A percentile compares a stretch with the other conserved stretches of the same genome.
phyloP scores from a whole-genome alignment of 2,888 invertebrate species.

The Nomada fucata region DNA sequence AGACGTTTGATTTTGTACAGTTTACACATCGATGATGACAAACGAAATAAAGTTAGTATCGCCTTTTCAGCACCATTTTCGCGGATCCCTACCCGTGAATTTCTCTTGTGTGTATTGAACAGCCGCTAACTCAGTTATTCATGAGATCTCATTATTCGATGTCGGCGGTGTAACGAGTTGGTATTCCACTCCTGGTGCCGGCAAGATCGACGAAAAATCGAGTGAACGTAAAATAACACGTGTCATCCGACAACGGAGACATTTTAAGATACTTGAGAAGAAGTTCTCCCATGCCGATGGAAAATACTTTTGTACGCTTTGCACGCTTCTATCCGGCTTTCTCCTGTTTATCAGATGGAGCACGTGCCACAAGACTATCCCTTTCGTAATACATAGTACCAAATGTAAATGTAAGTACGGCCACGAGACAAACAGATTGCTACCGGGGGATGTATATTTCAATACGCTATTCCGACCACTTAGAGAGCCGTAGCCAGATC shows the following conservation, averaged over 20 bases:
- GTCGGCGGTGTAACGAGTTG: not conserved
- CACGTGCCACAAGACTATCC: slow-evolving; percentile 6
- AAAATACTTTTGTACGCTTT: slow-evolving; percentile 36
- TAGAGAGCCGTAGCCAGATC: not conserved
- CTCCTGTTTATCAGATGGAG: slow-evolving; percentile 32
- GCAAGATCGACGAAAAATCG: slow-evolving; percentile 1
- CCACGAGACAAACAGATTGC: slow-evolving; percentile 20
- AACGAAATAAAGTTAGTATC: not conserved
- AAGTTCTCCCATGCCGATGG: slow-evolving; percentile 41
- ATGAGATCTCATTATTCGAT: not conserved
- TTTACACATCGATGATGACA: too few species aligned
- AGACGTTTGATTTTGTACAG: too few species aligned
- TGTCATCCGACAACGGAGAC: slow-evolving; percentile 23
- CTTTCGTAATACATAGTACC: slow-evolving; percentile 12
- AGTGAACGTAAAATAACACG: slow-evolving; percentile 30
- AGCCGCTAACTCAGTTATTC: not conserved
- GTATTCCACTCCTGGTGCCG: not conserved
- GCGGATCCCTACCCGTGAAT: not conserved
- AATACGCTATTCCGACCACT: not conserved
- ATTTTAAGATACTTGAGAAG: slow-evolving; percentile 38
- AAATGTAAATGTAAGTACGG: slow-evolving; percentile 1
- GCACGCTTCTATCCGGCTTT: slow-evolving; percentile 29
- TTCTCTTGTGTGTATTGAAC: not conserved
- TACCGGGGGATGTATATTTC: slow-evolving; percentile 23
- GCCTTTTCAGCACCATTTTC: not conserved